Base-by-base conservation (phyloP, 1,140 invertebrate genomes). In the Apis florea region DNA sequence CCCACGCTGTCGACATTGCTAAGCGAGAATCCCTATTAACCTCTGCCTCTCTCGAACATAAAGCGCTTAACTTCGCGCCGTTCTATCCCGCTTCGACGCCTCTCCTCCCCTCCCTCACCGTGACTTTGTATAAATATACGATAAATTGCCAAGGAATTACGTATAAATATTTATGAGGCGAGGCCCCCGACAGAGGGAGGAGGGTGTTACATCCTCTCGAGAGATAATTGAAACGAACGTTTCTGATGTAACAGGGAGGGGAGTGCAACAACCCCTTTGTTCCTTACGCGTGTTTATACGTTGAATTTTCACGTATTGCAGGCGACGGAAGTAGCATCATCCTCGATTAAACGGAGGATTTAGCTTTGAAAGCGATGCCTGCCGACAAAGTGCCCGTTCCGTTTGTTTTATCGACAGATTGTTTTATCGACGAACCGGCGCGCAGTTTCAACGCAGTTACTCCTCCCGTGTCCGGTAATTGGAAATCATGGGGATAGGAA, bases 11-110 rank as follows among this genome's bases (percentile, higher is more conserved):
- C 66, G 59, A 12, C 21, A 58, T 59, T 68, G 31, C 19, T 69
- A 56, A 78, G 74, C 66, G 80, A 77, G 56, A 82, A 76, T 82
- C 64, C 79, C 72, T 82, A 76, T 82, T 82, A 82, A 56, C 73
- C 64, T n/a, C n/a, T 49, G 17, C 54, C 54, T n/a, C n/a, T n/a
- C n/a, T 76, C 51, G 64, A 69, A 59, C 64, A 21, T 82, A 76
- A 69, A 82, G 56, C 54, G 72, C 54, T 81, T 81, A 67, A 76
- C 71, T 76, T 82, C 51, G 24, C 31, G 31, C 31, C 21, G 47
- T 15, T 19, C 61, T 2, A 17, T n/a, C 1, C 21, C 49, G 53
- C 40, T 47, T 68, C 40, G 40, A 82, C 61, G 40, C 40, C 47
- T 56, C 70, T 40, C 5, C 31, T 40, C 31, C 3, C 31, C n/a